These are phyloP conservation scores for Euphydryas editha DNA, from an alignment of 2,888 invertebrate genomes.

Conservation along the genomic window DNA sequence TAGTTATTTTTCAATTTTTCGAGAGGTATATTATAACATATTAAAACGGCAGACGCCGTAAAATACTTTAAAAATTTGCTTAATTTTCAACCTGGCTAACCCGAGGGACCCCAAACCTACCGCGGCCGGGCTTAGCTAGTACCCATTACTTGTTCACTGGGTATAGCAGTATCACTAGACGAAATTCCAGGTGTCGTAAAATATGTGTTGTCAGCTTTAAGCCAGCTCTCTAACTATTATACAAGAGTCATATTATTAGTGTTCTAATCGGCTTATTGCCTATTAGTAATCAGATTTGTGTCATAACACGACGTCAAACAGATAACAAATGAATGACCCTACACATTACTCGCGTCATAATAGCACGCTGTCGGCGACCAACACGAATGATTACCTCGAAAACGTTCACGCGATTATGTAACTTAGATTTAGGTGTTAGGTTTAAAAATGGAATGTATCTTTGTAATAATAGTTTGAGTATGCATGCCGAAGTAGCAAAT, in stretches of 20 bases:
- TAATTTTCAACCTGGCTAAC: no score
- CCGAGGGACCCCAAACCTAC: no score
- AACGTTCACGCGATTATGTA: neutral
- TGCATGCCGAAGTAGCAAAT: constrained; percentile 27
- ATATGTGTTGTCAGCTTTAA: no score
- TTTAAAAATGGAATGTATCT: neutral
- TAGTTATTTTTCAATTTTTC: no score
- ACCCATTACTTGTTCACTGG: no score
- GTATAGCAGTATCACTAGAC: no score
- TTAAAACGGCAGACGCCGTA: no score
- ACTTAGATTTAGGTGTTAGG: neutral
- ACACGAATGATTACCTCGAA: neutral
- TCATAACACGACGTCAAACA: constrained; percentile 44
- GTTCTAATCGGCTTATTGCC: constrained; percentile 45
- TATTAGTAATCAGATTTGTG: constrained; percentile 45
- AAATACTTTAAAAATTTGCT: no score
- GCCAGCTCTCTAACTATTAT: neutral
- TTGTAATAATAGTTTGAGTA: constrained; percentile 2
- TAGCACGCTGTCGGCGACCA: neutral
- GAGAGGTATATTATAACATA: no score
- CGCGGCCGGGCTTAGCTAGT: no score
- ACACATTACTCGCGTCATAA: constrained; percentile 33
- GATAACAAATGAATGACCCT: constrained; percentile 41
- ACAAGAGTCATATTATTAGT: constrained; percentile 16
- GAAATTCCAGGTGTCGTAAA: no score